These are phyloP conservation scores for Orchesella flavescens DNA, from an alignment of 2,888 invertebrate species.

Conservation along the genomic window DNA sequence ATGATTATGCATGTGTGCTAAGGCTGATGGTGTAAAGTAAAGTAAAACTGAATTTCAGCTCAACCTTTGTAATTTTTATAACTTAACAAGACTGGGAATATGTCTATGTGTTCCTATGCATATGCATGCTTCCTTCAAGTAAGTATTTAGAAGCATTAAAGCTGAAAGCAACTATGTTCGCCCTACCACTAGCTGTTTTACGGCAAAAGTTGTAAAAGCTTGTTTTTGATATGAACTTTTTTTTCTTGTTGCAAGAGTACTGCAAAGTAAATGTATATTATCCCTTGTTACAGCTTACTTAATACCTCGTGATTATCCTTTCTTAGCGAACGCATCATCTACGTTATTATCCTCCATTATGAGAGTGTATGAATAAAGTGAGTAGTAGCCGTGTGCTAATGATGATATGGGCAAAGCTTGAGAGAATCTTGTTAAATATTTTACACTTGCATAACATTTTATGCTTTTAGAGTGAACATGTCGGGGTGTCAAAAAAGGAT, in stretches of 20 bases:
- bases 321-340: conserved; percentile 69
- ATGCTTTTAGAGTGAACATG: conserved; percentile 45
- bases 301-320: conserved; percentile 64
- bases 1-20: conserved; percentile 28
- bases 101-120: background rate
- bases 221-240: background rate
- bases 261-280: conserved; percentile 44
- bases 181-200: conserved; percentile 42
- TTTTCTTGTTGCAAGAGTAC: conserved; percentile 19
- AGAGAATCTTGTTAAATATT: conserved; percentile 58
- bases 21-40: background rate
- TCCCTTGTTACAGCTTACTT: conserved; percentile 12
- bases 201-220: conserved; percentile 50
- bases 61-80: conserved; percentile 19
- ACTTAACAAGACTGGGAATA: conserved; percentile 39
- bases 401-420: conserved; percentile 50
- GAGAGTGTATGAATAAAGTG: conserved; percentile 17
- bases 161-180: background rate
- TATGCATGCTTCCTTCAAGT: background rate
- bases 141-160: background rate
- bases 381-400: conserved; percentile 56
- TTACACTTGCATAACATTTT: conserved; percentile 46
- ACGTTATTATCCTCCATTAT: conserved; percentile 66
- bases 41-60: conserved; percentile 9
- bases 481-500: too few relatives aligned